Evolutionary conservation across 2,113 vertebrate species (phyloP), one percentile per base, ranked within the genome.

Genomic region (Elephas maximus): DNA sequence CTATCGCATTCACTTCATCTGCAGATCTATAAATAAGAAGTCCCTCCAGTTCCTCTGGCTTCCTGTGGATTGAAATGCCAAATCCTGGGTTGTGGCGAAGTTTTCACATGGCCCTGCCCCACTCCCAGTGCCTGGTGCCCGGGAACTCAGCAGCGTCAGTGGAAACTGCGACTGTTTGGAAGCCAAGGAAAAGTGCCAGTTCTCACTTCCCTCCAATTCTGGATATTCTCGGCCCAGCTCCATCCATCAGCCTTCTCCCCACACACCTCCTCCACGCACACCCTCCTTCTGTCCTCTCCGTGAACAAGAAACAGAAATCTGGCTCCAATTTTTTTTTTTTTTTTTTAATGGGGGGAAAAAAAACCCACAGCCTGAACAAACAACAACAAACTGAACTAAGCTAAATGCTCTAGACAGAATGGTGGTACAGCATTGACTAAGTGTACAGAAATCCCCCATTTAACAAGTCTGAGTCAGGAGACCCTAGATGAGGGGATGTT

Each of bases 21-120:
- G 98, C 98, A 98, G 96, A 98, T 98, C 98, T 98, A 98, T 98
- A 98, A 99, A 98, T 98, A 99, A 98, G 98, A 96, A 97, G 95
- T 97, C 91, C 80, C 65, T 45, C 96, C 98, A 97, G 11, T 97
- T 97, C 97, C 94, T 98, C 98, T 97, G 97, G 95, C 92, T 98
- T 98, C 92, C 98, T 97, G 98, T 97, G 98, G 98, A 97, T 98
- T 98, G 97, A 98, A 97, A 95, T 98, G 98, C 97, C 98, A 92
- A 93, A 98, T 97, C 98, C 97, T 0, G 0, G 97, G 97, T 97
- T 41, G 74, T 97, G 97, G 96, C 95, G 92, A 89, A 95, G 96
- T 98, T 98, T 98, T 98, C 12, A 0, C 93, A 41, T 98, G 98
- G 94, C 97, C 97, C 97, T 96, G 98, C 98, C 98, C 98, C 97